Percentiles rank a stretch among this genome's conserved stretches.
Conservation (phyloP, 2,888 invertebrate species). For the Hoplodrina blanda region DNA sequence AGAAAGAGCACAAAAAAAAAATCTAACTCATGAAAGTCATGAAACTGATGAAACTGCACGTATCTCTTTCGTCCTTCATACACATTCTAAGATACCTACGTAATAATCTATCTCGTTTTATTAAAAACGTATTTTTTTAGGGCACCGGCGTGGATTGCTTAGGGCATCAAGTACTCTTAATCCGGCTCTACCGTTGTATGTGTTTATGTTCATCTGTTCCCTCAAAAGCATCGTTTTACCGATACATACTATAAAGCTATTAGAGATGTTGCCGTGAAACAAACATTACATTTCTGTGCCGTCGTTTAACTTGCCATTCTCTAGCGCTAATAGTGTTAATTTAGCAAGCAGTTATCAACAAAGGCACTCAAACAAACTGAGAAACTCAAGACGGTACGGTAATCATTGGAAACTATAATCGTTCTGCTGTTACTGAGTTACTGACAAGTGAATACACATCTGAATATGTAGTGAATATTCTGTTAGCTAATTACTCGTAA, state of each 20-base stretch:
- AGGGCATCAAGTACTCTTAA: no score
- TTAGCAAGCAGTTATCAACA: conserved; percentile 42
- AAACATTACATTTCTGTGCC: conserved; percentile 2
- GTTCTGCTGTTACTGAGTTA: conserved; percentile 16
- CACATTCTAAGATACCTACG: no score
- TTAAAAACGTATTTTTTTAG: no score
- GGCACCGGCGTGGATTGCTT: no score
- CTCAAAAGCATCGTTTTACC: not conserved
- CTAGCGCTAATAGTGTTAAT: conserved; percentile 48
- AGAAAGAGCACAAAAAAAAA: no score
- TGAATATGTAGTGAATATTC: not conserved
- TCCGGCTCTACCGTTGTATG: no score
- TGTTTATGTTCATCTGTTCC: no score
- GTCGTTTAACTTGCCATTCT: conserved; percentile 20
- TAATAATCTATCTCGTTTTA: no score
- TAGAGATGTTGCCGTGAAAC: conserved; percentile 5
- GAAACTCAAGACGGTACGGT: conserved; percentile 22
- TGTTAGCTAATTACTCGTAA: not conserved
- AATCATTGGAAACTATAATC: conserved; percentile 41
- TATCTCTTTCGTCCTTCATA: no score
- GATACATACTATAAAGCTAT: not conserved
- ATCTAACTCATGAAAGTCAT: no score
- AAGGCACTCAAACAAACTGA: conserved; percentile 37
- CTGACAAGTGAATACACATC: conserved; percentile 26
- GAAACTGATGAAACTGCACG: no score